phyloP scores from a whole-genome alignment of 2,888 invertebrate species.

The Spisula subtruncata region DNA sequence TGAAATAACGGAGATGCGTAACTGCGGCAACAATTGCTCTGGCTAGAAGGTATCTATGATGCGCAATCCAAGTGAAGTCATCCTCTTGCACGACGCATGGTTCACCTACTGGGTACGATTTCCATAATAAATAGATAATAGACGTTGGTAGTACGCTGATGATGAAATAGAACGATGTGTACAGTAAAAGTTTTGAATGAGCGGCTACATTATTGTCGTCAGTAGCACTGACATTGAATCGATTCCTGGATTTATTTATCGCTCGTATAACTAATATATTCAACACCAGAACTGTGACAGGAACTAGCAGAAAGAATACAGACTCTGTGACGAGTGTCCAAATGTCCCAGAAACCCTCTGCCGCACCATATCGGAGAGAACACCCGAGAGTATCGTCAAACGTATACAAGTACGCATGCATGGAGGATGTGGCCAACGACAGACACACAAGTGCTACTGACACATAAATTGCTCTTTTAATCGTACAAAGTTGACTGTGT shows the following conservation, averaged over 20 bases:
- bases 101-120: not conserved
- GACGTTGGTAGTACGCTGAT: conserved; percentile 85
- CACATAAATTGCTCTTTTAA: conserved; percentile 80
- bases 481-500: conserved; percentile 83
- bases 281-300: not conserved
- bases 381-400: not conserved
- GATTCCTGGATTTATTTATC: not conserved
- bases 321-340: not conserved
- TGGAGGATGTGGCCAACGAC: not conserved
- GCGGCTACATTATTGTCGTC: conserved; percentile 46
- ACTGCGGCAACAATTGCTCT: not conserved
- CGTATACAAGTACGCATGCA: not conserved
- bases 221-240: conserved; percentile 10
- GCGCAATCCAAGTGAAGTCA: not conserved
- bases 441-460: not conserved
- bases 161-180: conserved; percentile 85
- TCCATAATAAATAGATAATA: conserved; percentile 77
- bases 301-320: not conserved
- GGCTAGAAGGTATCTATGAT: not conserved
- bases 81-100: not conserved
- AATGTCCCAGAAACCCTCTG: not conserved
- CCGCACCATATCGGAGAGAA: not conserved
- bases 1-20: not conserved
- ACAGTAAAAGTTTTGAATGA: conserved; percentile 82
- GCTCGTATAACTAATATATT: not conserved